Conservation (phyloP, 2,888 invertebrate genomes). For the Phorcus lineatus region DNA sequence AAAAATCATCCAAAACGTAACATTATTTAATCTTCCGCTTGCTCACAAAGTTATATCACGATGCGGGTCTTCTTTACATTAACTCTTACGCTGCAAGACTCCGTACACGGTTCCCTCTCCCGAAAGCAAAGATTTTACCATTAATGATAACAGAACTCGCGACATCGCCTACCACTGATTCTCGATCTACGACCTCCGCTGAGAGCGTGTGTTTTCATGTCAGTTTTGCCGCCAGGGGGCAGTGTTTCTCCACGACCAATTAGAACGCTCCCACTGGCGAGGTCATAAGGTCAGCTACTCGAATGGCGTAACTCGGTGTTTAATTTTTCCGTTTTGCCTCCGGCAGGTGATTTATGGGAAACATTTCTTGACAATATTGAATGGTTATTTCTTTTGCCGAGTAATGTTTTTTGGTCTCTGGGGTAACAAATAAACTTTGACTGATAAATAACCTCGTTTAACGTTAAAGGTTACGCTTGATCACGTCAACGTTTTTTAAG, state of each 20-base stretch:
- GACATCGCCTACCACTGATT: neutral
- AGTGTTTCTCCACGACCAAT: conserved; percentile 17
- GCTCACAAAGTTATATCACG: too few species aligned
- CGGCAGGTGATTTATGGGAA: neutral
- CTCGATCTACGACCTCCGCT: neutral
- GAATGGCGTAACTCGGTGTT: neutral
- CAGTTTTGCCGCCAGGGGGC: conserved; percentile 8
- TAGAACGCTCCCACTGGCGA: conserved; percentile 15
- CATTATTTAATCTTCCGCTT: too few species aligned
- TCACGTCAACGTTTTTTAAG: neutral
- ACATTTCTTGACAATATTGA: neutral
- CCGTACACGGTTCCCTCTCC: too few species aligned
- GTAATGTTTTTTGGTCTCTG: neutral
- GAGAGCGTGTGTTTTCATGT: conserved; percentile 7
- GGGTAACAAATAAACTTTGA: neutral
- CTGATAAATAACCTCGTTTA: neutral
- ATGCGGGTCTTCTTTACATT: too few species aligned
- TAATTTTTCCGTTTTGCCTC: conserved; percentile 4
- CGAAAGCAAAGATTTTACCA: too few species aligned
- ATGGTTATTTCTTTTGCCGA: neutral
- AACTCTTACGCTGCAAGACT: too few species aligned
- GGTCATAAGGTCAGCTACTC: neutral
- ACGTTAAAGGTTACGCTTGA: neutral
- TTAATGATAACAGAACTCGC: neutral
- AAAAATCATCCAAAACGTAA: too few species aligned